Base-by-base conservation (phyloP, 2,888 invertebrate genomes). In the Alloscopus bannaensis region DNA sequence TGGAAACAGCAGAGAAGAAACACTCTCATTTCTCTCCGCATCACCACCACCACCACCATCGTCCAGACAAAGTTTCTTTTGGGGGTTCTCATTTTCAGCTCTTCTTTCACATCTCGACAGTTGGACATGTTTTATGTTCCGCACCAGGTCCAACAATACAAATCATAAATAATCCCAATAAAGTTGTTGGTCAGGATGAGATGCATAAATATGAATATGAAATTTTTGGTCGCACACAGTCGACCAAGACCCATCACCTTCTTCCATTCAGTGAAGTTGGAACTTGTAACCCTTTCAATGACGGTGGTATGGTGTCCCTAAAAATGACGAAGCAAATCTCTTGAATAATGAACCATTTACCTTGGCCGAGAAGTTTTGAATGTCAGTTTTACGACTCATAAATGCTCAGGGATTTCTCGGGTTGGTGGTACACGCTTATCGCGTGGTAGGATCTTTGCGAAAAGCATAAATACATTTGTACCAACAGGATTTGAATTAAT, bases 371-470 rank as follows among this genome's bases (percentile, higher is more conserved):
- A 72, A 64, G 55, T 64, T 60, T 52, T 55, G 31, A 28, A 55
- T 75, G 73, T 75, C 73, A 66, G 45, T 75, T 66, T 66, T 59
- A 75, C 66, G 64, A 64, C 55, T 47, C 72, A 72, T 72, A 72
- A 72, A 72, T 28, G 36, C 24, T 24, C 24, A 24, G 1, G n/a
- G n/a, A n/a, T n/a, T n/a, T n/a, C n/a, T n/a, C n/a, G n/a, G n/a
- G n/a, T n/a, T n/a, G n/a, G n/a, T n/a, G n/a, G n/a, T n/a, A n/a
- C n/a, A n/a, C n/a, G n/a, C n/a, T n/a, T n/a, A n/a, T n/a, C n/a
- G n/a, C n/a, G n/a, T n/a, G n/a, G n/a, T n/a, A n/a, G n/a, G n/a
- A 18, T 4, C 24, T 55, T 50, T 55, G 55, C 26, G 8, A 55
- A 55, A 55, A n/a, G 55, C n/a, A n/a, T n/a, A n/a, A n/a, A n/a